phyloP scores from a whole-genome alignment of 2,888 invertebrate species.

The Thymelicus sylvestris region DNA sequence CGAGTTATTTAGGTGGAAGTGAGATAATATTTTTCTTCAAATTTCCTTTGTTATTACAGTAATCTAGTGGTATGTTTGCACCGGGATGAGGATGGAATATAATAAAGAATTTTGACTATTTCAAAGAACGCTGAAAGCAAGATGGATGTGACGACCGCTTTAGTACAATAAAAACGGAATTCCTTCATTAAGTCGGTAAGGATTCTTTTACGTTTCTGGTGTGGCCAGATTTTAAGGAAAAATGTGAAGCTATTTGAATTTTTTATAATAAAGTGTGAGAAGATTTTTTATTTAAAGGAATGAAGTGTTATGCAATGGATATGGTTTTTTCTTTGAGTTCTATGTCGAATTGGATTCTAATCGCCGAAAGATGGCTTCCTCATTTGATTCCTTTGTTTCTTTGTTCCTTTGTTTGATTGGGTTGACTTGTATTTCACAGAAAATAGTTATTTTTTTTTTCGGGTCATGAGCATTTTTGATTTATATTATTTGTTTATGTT shows the following conservation, averaged over 20 bases:
- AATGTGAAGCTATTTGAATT: conserved; percentile 2
- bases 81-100: conserved; percentile 16
- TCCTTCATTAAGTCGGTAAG: conserved; percentile 62
- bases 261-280: not conserved
- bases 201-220: conserved; percentile 19
- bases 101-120: conserved; percentile 33
- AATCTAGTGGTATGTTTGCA: not conserved
- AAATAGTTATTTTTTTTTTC: no score
- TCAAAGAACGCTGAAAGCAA: conserved; percentile 18
- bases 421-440: no score
- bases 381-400: no score
- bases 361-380: no score
- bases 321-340: no score
- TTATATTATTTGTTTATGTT: no score
- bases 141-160: conserved; percentile 48
- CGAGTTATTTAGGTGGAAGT: not conserved
- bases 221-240: conserved; percentile 3
- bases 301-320: no score
- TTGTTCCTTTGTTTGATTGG: no score
- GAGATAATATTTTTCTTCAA: not conserved
- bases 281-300: not conserved
- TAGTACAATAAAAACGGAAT: conserved; percentile 68
- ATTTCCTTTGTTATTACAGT: not conserved
- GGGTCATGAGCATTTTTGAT: no score
- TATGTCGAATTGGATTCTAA: no score